These are phyloP conservation scores for Prunella strophiata DNA, from an alignment of 2,797 vertebrate genomes.

Conservation along the genomic window DNA sequence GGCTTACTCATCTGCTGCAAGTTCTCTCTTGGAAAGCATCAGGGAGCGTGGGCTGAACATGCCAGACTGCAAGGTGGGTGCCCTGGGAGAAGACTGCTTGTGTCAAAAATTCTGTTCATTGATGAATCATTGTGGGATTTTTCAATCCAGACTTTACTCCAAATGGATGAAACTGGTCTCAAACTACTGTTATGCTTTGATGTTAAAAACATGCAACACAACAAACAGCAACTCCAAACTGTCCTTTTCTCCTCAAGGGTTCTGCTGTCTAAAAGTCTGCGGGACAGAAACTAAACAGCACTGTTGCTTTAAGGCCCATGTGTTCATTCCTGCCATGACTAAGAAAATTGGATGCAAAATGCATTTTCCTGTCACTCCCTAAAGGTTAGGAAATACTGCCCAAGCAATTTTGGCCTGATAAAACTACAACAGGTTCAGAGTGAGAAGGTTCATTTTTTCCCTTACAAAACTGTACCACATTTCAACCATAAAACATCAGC, in stretches of 20 bases:
- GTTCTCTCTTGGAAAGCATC: background rate
- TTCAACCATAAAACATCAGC: background rate
- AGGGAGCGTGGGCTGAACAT: background rate
- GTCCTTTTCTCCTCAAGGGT: background rate
- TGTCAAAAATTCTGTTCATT: background rate
- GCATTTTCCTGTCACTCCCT: conserved; percentile 56
- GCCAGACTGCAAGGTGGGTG: background rate
- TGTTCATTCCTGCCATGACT: background rate
- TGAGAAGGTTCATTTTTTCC: conserved; percentile 26
- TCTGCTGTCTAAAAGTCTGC: background rate
- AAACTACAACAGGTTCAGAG: conserved; percentile 28
- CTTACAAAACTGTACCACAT: background rate
- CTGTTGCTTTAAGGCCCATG: background rate
- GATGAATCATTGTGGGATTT: background rate
- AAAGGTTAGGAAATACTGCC: conserved; percentile 46
- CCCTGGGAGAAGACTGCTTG: background rate
- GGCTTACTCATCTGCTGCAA: background rate
- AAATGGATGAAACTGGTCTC: background rate
- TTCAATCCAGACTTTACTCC: background rate
- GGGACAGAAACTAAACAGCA: background rate
- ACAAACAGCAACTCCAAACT: background rate
- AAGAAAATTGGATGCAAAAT: conserved; percentile 46
- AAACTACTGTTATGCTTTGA: background rate
- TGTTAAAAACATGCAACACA: background rate
- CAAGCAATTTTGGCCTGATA: background rate